Base-by-base conservation (phyloP, 2,888 invertebrate genomes). In the Philaethria dido region DNA sequence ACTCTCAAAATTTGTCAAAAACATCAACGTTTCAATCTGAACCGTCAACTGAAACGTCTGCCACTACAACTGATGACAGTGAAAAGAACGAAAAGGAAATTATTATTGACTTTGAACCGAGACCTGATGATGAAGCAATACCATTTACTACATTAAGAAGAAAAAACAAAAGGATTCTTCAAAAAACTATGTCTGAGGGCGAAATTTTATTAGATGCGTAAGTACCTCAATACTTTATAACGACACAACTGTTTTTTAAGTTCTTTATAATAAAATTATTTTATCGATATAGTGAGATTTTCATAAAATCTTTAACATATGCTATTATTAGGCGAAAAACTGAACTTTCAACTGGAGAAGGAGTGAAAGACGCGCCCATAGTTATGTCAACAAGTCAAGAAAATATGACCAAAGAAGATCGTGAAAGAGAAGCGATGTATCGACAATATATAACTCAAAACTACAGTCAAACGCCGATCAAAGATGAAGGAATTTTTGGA, bases 31-130 rank as follows among this genome's bases (percentile, higher is more conserved):
- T 93, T 61, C 93, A 93, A 83, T 93, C 93, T n/a, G 93, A 93
- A 74, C 89, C 91, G 69, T 93, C 93, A 0, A 93, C 93, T 42
- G 93, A 93, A 81, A 93, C 92, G 42, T 93, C 93, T 9, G 91
- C 86, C 3, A 93, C 93, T 2, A 93, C 93, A 13, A 93, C 93
- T 20, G 92, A 92, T 71, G 93, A 93, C 55, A 92, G 94, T 81
- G 93, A 94, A 72, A 94, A 94, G 75, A 95, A 95, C 77, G 95
- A 96, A 81, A 94, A 94, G 75, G 97, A 97, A 88, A 97, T 97
- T 66, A 95, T 97, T 71, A 97, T 97, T 73, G 96, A 97, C 82
- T 97, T 97, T 82, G 97, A 97, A 86, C 97, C 97, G 6, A 94
- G 95, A 71, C 88, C 94, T 14, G 94, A 94, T 62, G 93, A 93